Percentiles rank a stretch among this genome's conserved stretches.
These are phyloP conservation scores for Brachyptera risi DNA, from an alignment of 2,888 invertebrate species.

Conservation along the genomic window DNA sequence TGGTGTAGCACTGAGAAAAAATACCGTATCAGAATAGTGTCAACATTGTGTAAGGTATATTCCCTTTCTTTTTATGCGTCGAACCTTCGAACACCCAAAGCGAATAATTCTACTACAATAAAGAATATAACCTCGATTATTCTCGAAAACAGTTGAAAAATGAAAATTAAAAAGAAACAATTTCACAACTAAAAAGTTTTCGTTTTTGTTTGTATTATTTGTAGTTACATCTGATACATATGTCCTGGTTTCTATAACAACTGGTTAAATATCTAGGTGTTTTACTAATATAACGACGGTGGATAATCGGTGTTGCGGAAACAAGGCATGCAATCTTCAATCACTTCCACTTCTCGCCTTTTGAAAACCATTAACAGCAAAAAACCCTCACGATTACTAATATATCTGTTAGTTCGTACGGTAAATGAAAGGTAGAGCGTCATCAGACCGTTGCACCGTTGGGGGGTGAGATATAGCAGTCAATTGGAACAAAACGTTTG, in stretches of 20 bases:
- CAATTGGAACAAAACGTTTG: constrained; percentile 2
- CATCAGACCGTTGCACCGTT: constrained; percentile 8
- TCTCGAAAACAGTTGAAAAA: too few species aligned
- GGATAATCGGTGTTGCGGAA: constrained; percentile 8
- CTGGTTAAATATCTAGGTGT: too few species aligned
- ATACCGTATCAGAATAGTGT: not conserved
- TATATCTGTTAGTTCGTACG: constrained; percentile 6
- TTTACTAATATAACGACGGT: too few species aligned
- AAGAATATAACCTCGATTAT: too few species aligned
- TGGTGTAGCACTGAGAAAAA: constrained; percentile 3
- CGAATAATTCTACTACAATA: not conserved
- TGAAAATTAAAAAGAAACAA: too few species aligned
- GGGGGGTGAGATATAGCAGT: too few species aligned
- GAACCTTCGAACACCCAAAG: not conserved
- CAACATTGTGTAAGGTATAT: not conserved
- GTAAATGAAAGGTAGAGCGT: not conserved
- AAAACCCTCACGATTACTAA: constrained; percentile 8
- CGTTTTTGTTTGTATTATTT: too few species aligned
- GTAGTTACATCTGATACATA: too few species aligned
- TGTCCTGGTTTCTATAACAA: too few species aligned
- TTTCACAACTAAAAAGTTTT: too few species aligned
- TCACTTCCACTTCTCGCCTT: constrained; percentile 1
- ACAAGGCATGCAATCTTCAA: too few species aligned
- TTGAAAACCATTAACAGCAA: too few species aligned
- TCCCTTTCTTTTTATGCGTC: constrained; percentile 1